Base-by-base conservation (phyloP, 2,113 vertebrate species). In the Lepus americanus region DNA sequence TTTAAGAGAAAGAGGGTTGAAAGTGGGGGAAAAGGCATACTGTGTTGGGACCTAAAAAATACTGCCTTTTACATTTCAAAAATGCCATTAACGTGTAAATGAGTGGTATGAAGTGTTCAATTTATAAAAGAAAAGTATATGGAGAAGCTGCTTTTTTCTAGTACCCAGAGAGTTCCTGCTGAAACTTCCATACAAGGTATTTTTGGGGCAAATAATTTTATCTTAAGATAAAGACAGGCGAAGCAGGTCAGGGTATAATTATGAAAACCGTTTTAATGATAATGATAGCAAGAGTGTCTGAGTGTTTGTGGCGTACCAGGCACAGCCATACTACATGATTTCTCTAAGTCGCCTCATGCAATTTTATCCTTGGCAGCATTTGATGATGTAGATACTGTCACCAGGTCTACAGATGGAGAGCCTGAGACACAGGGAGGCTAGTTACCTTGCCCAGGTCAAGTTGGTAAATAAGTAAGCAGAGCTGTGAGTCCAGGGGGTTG, bases 91-190 rank as follows among this genome's bases (percentile, higher is more conserved):
- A 27, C 33, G 61, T 10, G 7, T 80, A 59, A 90, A 87, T 67
- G 88, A 97, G 78, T 27, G 36, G 13, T 36, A 67, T 63, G 27
- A 31, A 74, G 51, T 29, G 6, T 64, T 86, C 36, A 88, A 66
- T 51, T 90, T 76, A 90, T 79, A 78, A 90, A 96, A 87, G 25
- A n/a, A 79, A 90, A 90, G 29, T 86, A 53, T 70, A 69, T 9
- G 2, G 9, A 22, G 6, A 6, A 5, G 3, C 6, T 67, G 13
- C 19, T 61, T 94, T 72, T 51, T 29, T 51, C 23, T 83, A n/a
- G 9, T 27, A 72, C 17, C 25, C 11, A 80, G 14, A 36, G 79
- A 51, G 67, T 92, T 80, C 59, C 77, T 95, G 17, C 25, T 87
- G 51, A 17, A 76, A 90, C 25, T 92, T 19, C 5, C 55, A 39